Evolutionary conservation across 2,888 invertebrate species (phyloP).

Genomic region (Prosapia bicincta): DNA sequence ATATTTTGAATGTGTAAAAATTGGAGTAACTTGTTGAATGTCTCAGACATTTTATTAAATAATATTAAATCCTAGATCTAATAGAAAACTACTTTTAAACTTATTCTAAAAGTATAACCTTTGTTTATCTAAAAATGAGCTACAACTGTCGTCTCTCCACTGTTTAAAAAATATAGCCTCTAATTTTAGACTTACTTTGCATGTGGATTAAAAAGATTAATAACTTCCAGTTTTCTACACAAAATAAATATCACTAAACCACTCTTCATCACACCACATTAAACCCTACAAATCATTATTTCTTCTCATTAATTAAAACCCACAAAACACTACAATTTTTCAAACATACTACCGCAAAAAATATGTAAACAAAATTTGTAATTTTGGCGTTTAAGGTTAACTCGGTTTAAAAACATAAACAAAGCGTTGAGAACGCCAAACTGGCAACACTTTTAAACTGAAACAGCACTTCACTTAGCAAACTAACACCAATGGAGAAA

Average conservation of each 20-base stretch:
- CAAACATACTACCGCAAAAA: no score
- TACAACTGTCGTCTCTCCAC: no score
- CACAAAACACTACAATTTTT: not conserved
- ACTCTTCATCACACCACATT: conserved; percentile 1
- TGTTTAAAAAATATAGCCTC: not conserved
- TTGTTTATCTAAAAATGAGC: no score
- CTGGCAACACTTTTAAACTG: not conserved
- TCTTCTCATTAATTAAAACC: not conserved
- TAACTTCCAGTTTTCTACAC: not conserved
- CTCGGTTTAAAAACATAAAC: not conserved
- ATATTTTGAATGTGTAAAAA: no score
- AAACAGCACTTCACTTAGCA: not conserved
- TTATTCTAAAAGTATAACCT: no score
- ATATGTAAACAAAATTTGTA: not conserved
- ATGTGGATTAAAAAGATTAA: not conserved
- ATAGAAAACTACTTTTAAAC: no score
- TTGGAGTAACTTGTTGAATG: no score
- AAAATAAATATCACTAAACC: not conserved
- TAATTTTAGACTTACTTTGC: conserved; percentile 11
- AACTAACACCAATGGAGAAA: not conserved
- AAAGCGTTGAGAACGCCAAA: not conserved
- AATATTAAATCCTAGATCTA: no score
- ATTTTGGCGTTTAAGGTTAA: not conserved
- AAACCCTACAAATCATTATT: not conserved
- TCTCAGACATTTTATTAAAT: no score